Evolutionary conservation across 1,140 invertebrate genomes (phyloP).

Genomic region (Bradysia coprophila): DNA sequence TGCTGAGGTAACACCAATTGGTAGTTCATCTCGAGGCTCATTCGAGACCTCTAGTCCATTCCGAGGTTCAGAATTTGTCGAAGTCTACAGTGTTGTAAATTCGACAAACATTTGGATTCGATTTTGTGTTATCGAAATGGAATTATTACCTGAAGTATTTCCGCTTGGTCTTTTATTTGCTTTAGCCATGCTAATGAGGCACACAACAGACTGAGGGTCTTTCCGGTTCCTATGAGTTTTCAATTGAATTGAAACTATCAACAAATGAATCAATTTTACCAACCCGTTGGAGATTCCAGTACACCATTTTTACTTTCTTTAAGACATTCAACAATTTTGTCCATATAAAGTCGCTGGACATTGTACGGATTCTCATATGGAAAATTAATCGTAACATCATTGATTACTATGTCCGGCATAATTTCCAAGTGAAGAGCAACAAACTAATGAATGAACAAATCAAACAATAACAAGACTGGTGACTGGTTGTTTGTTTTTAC

Average conservation of each 20-base stretch:
- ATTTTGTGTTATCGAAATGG: background rate
- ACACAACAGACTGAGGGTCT: background rate
- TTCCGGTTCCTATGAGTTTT: background rate
- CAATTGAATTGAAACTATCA: background rate
- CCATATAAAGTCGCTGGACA: background rate
- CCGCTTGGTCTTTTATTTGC: background rate
- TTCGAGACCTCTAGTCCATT: background rate
- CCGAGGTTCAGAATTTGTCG: background rate
- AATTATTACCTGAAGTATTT: too few relatives aligned
- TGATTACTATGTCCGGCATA: background rate
- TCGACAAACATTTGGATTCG: background rate
- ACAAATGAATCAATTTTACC: background rate
- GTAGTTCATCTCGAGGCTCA: background rate
- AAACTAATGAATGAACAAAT: too few relatives aligned
- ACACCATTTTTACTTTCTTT: background rate
- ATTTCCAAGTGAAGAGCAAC: background rate
- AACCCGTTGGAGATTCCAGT: background rate
- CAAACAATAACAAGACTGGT: too few relatives aligned
- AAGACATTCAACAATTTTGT: background rate
- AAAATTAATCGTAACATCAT: background rate
- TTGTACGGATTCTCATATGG: background rate
- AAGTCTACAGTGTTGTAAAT: background rate
- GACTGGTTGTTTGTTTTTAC: too few relatives aligned
- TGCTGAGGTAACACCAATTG: background rate
- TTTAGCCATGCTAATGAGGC: background rate